A percentile compares a stretch with the other conserved stretches of the same genome.
Conservation (phyloP, 2,888 invertebrate genomes). For the Lithophane socia region DNA sequence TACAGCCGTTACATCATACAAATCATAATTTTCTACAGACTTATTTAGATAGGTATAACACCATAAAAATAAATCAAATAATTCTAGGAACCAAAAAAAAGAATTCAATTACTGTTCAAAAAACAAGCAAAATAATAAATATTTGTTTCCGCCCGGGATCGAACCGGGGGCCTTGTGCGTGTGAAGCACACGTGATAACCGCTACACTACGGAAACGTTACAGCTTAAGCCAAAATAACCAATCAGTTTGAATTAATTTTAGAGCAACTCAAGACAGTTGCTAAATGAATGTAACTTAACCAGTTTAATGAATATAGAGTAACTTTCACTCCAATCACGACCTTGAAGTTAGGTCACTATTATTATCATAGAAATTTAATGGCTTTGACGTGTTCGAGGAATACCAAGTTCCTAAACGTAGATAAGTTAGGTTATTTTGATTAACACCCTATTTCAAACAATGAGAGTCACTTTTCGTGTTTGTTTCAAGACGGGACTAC, state of each 20-base stretch:
- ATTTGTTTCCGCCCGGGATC: slow-evolving; percentile 92
- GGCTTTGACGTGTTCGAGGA: not conserved
- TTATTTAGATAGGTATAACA: not conserved
- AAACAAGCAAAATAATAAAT: not conserved
- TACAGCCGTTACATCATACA: not conserved
- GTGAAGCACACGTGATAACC: slow-evolving; percentile 95
- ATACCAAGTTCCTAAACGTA: not conserved
- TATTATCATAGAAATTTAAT: not conserved
- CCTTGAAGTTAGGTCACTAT: not conserved
- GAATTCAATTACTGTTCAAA: not conserved
- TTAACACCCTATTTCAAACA: not conserved
- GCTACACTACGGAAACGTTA: slow-evolving; percentile 93
- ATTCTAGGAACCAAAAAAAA: not conserved
- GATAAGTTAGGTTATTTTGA: no score
- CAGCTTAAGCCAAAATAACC: rapidly evolving
- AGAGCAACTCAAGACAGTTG: not conserved
- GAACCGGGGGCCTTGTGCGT: slow-evolving; percentile 94
- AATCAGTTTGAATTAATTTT: not conserved
- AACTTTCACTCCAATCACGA: not conserved
- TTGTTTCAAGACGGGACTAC: not conserved
- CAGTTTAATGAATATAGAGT: not conserved
- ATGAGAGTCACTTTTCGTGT: not conserved
- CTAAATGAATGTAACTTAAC: not conserved
- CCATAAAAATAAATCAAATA: not conserved
- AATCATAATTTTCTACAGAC: not conserved